Evolutionary conservation across 2,888 invertebrate species (phyloP).

Genomic region (Drosophila quinaria): DNA sequence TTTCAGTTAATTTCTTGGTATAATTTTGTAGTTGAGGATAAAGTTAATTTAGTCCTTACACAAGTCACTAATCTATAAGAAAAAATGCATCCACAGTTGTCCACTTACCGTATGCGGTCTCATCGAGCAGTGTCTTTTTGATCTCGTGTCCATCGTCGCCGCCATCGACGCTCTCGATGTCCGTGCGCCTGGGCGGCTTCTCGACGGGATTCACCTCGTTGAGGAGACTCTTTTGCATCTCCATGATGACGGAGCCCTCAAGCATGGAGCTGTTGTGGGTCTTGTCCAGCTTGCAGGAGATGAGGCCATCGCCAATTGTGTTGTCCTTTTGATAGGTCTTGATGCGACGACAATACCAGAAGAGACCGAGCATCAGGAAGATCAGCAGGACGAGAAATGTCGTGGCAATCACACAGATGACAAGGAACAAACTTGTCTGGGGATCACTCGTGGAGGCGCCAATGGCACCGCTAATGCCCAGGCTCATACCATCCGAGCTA

Average conservation of each 20-base stretch:
- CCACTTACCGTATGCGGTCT: slow-evolving; percentile 91
- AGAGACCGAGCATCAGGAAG: slow-evolving; percentile 86
- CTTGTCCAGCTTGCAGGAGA: slow-evolving; percentile 86
- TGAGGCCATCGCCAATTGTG: slow-evolving; percentile 84
- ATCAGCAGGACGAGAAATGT: slow-evolving; percentile 87
- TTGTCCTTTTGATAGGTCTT: slow-evolving; percentile 87
- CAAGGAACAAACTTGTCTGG: slow-evolving; percentile 85
- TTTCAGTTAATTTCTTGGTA: too few species aligned
- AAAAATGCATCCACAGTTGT: background rate
- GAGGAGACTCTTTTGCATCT: slow-evolving; percentile 94
- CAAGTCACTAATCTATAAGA: background rate
- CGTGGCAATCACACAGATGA: slow-evolving; percentile 87
- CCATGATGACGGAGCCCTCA: slow-evolving; percentile 91
- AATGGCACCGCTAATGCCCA: slow-evolving; percentile 85
- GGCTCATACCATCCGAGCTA: slow-evolving; percentile 72
- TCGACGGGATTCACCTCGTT: slow-evolving; percentile 94
- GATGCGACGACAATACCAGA: slow-evolving; percentile 86
- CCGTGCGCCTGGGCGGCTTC: slow-evolving; percentile 92
- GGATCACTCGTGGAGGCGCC: slow-evolving; percentile 85
- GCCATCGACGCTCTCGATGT: slow-evolving; percentile 90
- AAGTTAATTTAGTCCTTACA: background rate
- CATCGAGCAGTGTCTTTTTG: slow-evolving; percentile 93
- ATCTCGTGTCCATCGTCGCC: slow-evolving; percentile 93
- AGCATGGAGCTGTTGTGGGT: slow-evolving; percentile 90
- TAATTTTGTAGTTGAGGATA: too few species aligned